These are phyloP conservation scores for Campylomormyrus numenius DNA, from an alignment of 2,113 vertebrate species.

Conservation along the genomic window DNA sequence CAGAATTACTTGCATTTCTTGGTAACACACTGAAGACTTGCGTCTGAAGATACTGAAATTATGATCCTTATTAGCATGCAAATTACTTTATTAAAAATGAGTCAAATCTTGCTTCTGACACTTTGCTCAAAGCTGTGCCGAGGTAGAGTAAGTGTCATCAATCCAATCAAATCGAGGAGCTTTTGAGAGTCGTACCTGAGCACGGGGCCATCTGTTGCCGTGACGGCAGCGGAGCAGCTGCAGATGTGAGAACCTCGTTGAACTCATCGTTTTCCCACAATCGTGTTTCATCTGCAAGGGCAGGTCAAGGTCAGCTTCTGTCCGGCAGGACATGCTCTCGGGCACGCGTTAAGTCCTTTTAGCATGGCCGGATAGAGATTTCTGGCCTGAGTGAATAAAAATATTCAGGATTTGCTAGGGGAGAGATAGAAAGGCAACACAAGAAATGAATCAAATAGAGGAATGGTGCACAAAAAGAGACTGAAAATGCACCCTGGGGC, in stretches of 20 bases:
- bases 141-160: background rate
- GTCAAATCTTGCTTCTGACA: background rate
- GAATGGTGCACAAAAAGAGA: background rate
- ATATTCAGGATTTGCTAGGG: background rate
- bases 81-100: constrained; percentile 7
- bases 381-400: background rate
- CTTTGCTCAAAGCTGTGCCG: background rate
- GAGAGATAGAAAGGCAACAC: background rate
- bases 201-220: background rate
- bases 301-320: background rate
- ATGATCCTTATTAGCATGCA: constrained; percentile 8
- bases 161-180: background rate
- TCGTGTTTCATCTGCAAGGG: background rate
- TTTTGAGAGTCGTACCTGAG: background rate
- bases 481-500: background rate
- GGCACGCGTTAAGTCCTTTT: background rate
- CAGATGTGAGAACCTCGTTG: background rate
- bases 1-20: background rate
- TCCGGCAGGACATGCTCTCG: background rate
- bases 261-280: background rate
- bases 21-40: background rate
- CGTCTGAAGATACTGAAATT: background rate
- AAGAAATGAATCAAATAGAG: background rate
- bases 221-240: background rate
- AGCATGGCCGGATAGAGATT: background rate